Base-by-base conservation (phyloP, 2,888 invertebrate genomes). In the Platynereis dumerilii region DNA sequence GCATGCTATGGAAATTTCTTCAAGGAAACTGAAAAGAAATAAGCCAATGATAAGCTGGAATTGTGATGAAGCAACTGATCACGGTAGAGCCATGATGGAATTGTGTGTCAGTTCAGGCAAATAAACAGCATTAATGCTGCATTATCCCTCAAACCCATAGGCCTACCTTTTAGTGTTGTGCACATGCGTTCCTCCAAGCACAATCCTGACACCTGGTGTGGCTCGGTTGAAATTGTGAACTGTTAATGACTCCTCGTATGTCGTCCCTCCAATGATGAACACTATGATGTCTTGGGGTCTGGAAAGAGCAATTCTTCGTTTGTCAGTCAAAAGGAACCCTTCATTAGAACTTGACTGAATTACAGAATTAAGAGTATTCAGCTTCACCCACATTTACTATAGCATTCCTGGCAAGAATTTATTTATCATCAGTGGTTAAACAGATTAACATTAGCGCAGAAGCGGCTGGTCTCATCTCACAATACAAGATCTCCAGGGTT, bases 261-360 rank as follows among this genome's bases (percentile, higher is more conserved):
- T 99, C 48, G 91, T 89, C 17, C 99, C 99, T 1, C 99, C 99
- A 64, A 99, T 89, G 55, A 98, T 91, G 81, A 99, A 99, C 26
- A 98, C 91, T 58, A 99, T 91, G n/a, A 99, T 88, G 82, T 98
- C 96, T 80, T 94, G 92, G 0, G 93, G 92, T 69, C 94, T 90
- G 69, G 57, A 75, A 69, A 72, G 72, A 71, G 61, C 24, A 52
- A 57, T 63, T 2, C n/a, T n/a, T n/a, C n/a, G n/a, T n/a, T n/a
- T n/a, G n/a, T n/a, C n/a, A n/a, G n/a, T n/a, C n/a, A n/a, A n/a
- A n/a, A n/a, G n/a, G n/a, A n/a, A n/a, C n/a, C n/a, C n/a, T n/a
- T n/a, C n/a, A n/a, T n/a, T n/a, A n/a, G n/a, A n/a, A n/a, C n/a
- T n/a, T n/a, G n/a, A n/a, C n/a, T n/a, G n/a, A n/a, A n/a, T n/a